Conservation (phyloP, 2,113 vertebrate genomes). For the Myrmecobius fasciatus region DNA sequence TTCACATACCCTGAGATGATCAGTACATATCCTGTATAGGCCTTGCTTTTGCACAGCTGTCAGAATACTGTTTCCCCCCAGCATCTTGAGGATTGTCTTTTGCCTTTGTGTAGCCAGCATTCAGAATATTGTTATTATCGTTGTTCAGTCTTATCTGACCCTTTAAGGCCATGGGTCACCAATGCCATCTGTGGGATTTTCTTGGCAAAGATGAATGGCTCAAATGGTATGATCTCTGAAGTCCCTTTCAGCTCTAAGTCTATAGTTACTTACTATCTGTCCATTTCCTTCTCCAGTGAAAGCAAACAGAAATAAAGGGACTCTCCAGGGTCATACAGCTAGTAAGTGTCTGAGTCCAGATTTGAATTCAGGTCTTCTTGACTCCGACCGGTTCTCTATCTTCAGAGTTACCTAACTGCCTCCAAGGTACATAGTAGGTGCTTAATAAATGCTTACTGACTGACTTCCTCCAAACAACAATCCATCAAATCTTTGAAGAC, state of each 20-base stretch:
- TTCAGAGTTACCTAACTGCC: background rate
- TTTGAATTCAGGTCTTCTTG: background rate
- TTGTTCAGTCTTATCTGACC: background rate
- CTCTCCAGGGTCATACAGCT: background rate
- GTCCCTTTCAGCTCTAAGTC: too few relatives aligned
- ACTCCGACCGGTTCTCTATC: background rate
- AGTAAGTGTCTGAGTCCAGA: background rate
- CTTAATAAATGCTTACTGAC: background rate
- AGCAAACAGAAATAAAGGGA: background rate
- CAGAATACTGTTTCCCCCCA: background rate
- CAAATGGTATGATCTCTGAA: too few relatives aligned
- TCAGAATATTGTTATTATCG: background rate
- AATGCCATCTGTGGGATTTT: background rate
- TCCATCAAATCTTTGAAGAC: background rate
- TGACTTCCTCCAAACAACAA: background rate
- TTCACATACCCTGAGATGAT: background rate
- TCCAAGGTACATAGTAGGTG: background rate
- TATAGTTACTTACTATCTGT: too few relatives aligned
- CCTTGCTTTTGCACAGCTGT: background rate
- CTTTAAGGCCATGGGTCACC: background rate
- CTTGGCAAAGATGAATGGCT: background rate
- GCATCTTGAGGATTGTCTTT: background rate
- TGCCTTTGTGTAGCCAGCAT: background rate
- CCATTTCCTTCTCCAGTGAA: background rate
- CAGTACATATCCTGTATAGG: background rate